Conservation (phyloP, 1,140 invertebrate species). For the Bradysia coprophila region DNA sequence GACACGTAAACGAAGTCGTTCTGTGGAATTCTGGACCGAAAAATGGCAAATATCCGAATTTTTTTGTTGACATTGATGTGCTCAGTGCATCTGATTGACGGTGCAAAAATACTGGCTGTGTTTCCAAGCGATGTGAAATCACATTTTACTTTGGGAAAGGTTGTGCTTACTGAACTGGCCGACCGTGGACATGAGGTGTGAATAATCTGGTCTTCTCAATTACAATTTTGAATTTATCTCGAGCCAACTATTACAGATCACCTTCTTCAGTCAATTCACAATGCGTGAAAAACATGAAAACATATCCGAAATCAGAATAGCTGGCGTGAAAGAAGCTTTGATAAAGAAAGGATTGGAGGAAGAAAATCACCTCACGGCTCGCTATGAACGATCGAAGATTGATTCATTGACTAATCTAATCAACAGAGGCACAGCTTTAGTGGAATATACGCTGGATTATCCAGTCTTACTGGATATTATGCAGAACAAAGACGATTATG, state of each 20-base stretch:
- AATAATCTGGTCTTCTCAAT: slow-evolving; percentile 13
- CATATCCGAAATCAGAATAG: slow-evolving; percentile 12
- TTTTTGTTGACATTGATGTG: no score
- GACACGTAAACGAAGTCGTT: no score
- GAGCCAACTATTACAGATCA: no score
- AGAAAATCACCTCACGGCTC: slow-evolving; percentile 13
- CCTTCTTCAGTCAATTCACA: slow-evolving; percentile 8
- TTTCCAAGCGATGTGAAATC: slow-evolving; percentile 20
- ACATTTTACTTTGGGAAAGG: slow-evolving; percentile 17
- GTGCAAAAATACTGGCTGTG: slow-evolving; percentile 14
- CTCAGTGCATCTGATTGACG: no score
- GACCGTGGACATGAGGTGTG: slow-evolving; percentile 26
- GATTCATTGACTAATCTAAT: slow-evolving; percentile 16
- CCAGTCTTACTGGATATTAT: slow-evolving; percentile 12
- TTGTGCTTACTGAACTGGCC: slow-evolving; percentile 26
- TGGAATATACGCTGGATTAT: slow-evolving; percentile 14
- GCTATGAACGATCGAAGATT: slow-evolving; percentile 11
- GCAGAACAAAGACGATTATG: slow-evolving; percentile 14
- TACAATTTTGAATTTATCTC: slow-evolving; percentile 9
- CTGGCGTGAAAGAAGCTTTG: slow-evolving; percentile 20
- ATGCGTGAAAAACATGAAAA: slow-evolving; percentile 13
- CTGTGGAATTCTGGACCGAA: no score
- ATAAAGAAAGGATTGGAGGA: slow-evolving; percentile 24
- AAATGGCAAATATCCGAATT: no score
- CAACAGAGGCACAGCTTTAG: slow-evolving; percentile 17